Evolutionary conservation across 2,888 invertebrate genomes (phyloP), one percentile per base, ranked within the genome.

Genomic region (Phengaris arion): DNA sequence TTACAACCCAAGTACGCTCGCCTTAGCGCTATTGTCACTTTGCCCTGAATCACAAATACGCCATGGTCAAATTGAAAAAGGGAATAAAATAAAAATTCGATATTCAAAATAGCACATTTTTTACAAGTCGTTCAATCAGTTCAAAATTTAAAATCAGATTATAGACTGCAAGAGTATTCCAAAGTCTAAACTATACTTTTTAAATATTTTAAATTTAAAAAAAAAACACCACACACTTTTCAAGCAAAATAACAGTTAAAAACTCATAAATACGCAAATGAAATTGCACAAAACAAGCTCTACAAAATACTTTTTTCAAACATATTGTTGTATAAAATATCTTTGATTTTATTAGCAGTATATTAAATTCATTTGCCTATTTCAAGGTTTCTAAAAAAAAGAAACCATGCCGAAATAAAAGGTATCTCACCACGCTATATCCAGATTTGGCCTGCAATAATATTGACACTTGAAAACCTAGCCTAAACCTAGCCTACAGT

Each of bases 1-100:
- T 94, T 94, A 94, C 93, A 94, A 93, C 93, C 91, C 89, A 93
- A 93, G 90, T 94, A 94, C 80, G 92, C 93, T 84, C 93, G 89
- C 88, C 94, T 90, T 82, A 94, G 89, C 85, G 94, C 94, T 84
- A 87, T 88, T 85, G 91, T 92, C 90, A 94, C 92, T 91, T 90
- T 94, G 86, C 94, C 94, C 94, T 94, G 93, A 87, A 83, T 80
- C 79, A 82, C 81, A 82, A 79, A 75, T 80, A 80, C 79, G 79
- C 76, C 75, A 80, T 76, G 77, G 76, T 78, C 69, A 70, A 69
- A 55, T 75, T 57, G 75, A 68, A 54, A 48, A 22, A n/a, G 54
- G 35, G 35, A 68, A 54, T 12, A 6, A 15, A 68, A 74, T n/a
- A 74, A 68, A 68, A 54, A 64, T 12, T 64, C 64, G 64, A 64